Evolutionary conservation across 2,113 vertebrate species (phyloP).

Genomic region (Coregonus clupeaformis): DNA sequence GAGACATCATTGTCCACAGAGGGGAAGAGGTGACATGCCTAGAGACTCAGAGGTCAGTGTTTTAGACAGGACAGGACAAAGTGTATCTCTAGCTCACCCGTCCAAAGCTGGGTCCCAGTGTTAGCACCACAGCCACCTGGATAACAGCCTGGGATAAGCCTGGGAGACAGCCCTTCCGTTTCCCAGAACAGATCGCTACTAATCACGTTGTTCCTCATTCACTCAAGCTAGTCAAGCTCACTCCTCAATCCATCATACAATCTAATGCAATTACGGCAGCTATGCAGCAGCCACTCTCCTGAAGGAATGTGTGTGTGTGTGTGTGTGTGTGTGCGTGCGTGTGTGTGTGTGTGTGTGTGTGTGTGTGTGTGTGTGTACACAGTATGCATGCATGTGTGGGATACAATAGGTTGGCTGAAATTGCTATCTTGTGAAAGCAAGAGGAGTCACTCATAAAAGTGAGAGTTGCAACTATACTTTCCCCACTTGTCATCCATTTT

Average conservation of each 20-base stretch:
- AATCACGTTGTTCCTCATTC: constrained; percentile 11
- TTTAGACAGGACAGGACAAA: no score
- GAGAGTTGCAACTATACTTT: no score
- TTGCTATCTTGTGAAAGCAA: constrained; percentile 24
- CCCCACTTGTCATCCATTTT: no score
- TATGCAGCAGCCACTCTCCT: neutral
- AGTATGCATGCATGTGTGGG: neutral
- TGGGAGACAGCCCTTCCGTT: neutral
- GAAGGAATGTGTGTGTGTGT: no score
- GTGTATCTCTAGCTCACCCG: neutral
- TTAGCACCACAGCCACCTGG: neutral
- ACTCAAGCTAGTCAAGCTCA: constrained; percentile 6
- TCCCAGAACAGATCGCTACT: constrained; percentile 17
- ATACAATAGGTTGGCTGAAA: no score
- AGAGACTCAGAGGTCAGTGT: no score
- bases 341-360: neutral
- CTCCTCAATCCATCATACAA: constrained; percentile 14
- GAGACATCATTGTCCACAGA: no score
- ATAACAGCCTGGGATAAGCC: neutral
- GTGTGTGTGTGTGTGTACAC: neutral
- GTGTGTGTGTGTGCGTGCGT: no score
- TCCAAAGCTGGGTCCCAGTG: neutral
- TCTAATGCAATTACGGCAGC: constrained; percentile 30
- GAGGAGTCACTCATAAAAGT: neutral
- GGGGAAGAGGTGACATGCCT: no score